Percentiles rank a stretch among this genome's conserved stretches.
These are phyloP conservation scores for Oreocharis arfaki DNA, from an alignment of 2,113 vertebrate species.

Conservation along the genomic window DNA sequence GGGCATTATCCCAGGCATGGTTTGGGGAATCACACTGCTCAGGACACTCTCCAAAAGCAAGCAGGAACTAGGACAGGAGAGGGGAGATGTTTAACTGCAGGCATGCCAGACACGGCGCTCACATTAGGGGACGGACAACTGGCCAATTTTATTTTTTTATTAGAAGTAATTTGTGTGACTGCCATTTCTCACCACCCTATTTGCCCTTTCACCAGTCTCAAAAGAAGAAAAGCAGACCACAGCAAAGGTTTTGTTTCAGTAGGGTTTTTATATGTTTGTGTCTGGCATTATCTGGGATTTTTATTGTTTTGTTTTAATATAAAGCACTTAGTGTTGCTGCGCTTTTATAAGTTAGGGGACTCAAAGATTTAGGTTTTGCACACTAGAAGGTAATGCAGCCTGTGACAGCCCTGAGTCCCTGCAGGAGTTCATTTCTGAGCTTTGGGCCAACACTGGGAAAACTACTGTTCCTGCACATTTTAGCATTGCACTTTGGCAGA, in stretches of 20 bases:
- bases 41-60: background rate
- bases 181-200: background rate
- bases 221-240: background rate
- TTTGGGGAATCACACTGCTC: background rate
- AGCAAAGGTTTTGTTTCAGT: background rate
- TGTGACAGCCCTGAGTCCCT: background rate
- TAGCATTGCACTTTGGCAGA: background rate
- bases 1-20: background rate
- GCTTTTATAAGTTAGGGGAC: background rate
- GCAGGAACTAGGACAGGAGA: background rate
- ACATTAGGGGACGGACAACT: background rate
- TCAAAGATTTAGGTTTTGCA: background rate
- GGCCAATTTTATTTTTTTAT: background rate
- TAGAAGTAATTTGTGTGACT: background rate
- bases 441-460: background rate
- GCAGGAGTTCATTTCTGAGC: background rate
- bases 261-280: background rate
- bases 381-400: background rate
- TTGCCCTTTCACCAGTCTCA: background rate
- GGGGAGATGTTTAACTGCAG: background rate
- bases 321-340: background rate
- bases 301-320: background rate
- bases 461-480: background rate
- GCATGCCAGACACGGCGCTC: background rate
- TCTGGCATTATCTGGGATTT: background rate